phyloP scores from a whole-genome alignment of 2,888 invertebrate genomes.

The Leucozona laternaria region DNA sequence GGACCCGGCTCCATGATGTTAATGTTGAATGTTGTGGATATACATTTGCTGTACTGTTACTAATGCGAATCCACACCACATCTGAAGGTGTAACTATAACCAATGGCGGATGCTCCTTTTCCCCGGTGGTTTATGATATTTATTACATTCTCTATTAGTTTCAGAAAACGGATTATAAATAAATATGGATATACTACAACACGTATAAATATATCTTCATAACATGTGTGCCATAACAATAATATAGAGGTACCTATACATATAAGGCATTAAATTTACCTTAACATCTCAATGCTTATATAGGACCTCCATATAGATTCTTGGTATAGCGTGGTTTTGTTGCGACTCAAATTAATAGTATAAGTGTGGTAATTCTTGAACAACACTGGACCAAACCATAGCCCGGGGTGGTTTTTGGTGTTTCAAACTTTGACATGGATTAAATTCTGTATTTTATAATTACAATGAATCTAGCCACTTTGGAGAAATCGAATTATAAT shows the following conservation, averaged over 20 bases:
- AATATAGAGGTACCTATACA: not conserved
- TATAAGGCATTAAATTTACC: not conserved
- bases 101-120: conserved; percentile 34
- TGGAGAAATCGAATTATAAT: not conserved
- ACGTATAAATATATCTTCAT: conserved; percentile 18
- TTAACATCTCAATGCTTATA: not conserved
- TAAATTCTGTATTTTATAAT: not conserved
- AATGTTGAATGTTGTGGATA: conserved; percentile 14
- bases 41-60: conserved; percentile 5
- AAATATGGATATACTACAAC: conserved; percentile 35
- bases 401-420: not conserved
- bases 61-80: conserved; percentile 22
- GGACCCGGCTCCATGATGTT: conserved; percentile 28
- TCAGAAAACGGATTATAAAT: conserved; percentile 65
- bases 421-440: conserved; percentile 5
- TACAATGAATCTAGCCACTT: not conserved
- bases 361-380: not conserved
- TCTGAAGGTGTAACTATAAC: conserved; percentile 43
- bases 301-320: too few species aligned
- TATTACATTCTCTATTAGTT: conserved; percentile 70
- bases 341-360: not conserved
- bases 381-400: not conserved
- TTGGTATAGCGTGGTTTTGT: not conserved
- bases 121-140: conserved; percentile 60
- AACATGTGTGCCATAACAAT: not conserved